Base-by-base conservation (phyloP, 2,888 invertebrate species). In the Willowsia nigromaculata region DNA sequence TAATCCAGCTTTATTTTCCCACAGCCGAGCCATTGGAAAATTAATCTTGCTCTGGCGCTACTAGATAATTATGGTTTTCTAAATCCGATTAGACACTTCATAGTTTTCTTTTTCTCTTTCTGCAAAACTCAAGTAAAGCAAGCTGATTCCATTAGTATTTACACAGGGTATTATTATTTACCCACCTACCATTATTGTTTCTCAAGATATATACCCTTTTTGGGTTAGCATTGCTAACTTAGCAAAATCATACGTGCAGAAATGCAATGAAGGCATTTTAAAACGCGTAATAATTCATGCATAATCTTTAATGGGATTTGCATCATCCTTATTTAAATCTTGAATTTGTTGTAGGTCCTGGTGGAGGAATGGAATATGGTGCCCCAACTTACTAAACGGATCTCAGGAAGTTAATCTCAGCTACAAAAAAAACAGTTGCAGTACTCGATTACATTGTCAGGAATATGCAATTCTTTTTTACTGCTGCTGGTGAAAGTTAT, bases 341-440 rank as follows among this genome's bases (percentile, higher is more conserved):
- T 71, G 7, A 7, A 56, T 9, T 59, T 71, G 6, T 82, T 87
- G 13, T 53, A 91, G 90, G 43, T 68, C 88, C 88, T 83, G 84
- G 87, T 40, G 89, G 90, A 11, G 91, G 91, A 81, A 91, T 92
- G 92, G 92, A 92, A 62, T 92, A 92, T 56, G 90, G 91, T 25
- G 81, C 88, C n/a, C 92, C 91, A 40, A 92, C 92, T 40, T 92
- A 92, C 80, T 92, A 91, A 90, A 65, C 15, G 5, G 83, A 76
- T 68, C 83, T 56, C 33, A 68, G 30, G 62, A 30, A 30, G 30
- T 53, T 53, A 13, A 6, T 13, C 37, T 18, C 50, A 15, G 4
- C 62, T 15, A 25, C 59, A 62, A 59, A 59, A 6, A 30, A 15
- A 7, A 13, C 15, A 62, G 7, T 9, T 59, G 59, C 13, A 25